These are phyloP conservation scores for Mergus octosetaceus DNA, from an alignment of 2,797 vertebrate genomes.

Conservation along the genomic window DNA sequence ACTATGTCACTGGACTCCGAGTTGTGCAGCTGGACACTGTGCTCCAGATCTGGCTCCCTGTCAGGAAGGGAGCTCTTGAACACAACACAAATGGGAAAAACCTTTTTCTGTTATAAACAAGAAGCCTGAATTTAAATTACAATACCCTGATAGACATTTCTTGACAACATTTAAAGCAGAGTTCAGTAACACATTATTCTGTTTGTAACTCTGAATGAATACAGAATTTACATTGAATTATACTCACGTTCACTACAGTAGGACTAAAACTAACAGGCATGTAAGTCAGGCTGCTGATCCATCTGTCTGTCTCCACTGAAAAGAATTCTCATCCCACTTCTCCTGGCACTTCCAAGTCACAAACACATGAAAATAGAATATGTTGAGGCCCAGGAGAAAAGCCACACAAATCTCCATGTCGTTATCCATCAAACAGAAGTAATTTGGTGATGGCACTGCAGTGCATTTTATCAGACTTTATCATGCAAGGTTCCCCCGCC, in stretches of 20 bases:
- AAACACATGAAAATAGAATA: not conserved
- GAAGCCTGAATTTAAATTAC: not conserved
- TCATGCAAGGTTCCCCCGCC: not conserved
- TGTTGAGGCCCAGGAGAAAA: not conserved
- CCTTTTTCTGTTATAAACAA: not conserved
- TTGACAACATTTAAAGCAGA: not conserved
- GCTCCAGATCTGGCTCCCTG: not conserved
- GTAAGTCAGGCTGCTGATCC: not conserved
- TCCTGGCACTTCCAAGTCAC: not conserved
- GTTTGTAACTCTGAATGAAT: not conserved
- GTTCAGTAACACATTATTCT: not conserved
- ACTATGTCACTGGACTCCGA: not conserved
- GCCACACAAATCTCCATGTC: not conserved
- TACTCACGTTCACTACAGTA: not conserved
- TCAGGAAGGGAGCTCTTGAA: not conserved
- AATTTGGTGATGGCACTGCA: not conserved
- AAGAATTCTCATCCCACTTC: not conserved
- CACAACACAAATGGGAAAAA: not conserved
- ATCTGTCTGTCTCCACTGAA: not conserved
- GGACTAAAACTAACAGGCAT: not conserved
- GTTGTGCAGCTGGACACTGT: not conserved
- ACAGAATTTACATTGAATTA: not conserved
- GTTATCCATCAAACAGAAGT: not conserved
- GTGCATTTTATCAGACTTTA: not conserved
- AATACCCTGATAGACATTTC: not conserved